Conservation (phyloP, 2,113 vertebrate species). For the Otocyon megalotis region DNA sequence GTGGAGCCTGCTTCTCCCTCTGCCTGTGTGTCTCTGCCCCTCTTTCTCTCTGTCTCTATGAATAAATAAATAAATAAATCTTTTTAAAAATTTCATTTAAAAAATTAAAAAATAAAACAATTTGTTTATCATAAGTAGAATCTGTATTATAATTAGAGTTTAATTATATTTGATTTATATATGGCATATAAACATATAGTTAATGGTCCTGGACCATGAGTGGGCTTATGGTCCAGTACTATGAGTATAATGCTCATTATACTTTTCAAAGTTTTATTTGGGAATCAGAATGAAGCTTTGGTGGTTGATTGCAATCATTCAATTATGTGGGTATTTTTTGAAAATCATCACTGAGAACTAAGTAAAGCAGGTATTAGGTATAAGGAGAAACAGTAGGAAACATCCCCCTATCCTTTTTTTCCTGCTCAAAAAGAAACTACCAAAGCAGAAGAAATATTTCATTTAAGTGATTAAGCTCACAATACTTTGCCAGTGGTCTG, state of each 20-base stretch:
- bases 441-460: neutral
- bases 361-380: neutral
- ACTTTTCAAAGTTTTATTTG: slow-evolving; percentile 35
- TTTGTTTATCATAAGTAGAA: neutral
- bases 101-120: neutral
- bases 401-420: neutral
- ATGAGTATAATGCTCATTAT: neutral
- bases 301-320: neutral
- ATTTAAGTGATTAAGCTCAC: neutral
- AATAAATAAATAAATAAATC: no score
- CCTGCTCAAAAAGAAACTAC: neutral
- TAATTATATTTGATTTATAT: neutral
- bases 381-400: neutral
- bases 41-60: no score
- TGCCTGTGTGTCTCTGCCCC: no score
- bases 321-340: neutral
- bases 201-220: neutral
- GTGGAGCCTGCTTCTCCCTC: no score
- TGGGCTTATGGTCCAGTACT: neutral
- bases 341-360: neutral
- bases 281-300: neutral
- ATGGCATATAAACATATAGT: neutral
- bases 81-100: no score
- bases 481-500: neutral
- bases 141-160: slow-evolving; percentile 1